Percentiles rank a stretch among this genome's conserved stretches.
These are phyloP conservation scores for Clarias batrachus DNA, from an alignment of 2,113 vertebrate species.

Conservation along the genomic window DNA sequence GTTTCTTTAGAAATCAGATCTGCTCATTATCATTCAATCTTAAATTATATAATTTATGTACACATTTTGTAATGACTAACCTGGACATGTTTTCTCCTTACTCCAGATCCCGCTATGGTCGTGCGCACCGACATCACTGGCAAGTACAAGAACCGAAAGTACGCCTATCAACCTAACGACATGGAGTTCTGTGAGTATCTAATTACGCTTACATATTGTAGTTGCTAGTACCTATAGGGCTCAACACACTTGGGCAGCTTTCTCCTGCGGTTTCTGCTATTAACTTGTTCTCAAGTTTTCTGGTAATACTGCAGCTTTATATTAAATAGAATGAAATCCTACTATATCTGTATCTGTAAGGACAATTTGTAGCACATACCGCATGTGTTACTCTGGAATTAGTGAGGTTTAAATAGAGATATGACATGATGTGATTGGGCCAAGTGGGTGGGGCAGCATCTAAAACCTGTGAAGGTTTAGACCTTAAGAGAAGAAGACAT, in stretches of 20 bases:
- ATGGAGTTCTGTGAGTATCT: slow-evolving; percentile 65
- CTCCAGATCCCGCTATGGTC: slow-evolving; percentile 66
- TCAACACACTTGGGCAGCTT: not conserved
- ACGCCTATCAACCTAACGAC: slow-evolving; percentile 63
- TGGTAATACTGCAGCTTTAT: not conserved
- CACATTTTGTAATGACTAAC: not conserved
- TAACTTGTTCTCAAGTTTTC: not conserved
- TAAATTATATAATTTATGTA: not conserved
- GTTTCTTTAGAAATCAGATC: not conserved
- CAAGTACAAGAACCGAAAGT: slow-evolving; percentile 60
- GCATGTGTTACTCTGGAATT: not conserved
- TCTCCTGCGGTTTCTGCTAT: not conserved
- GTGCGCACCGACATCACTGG: slow-evolving; percentile 67
- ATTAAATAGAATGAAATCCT: not conserved
- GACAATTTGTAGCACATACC: not conserved
- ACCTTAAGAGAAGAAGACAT: not conserved
- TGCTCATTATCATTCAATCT: not conserved
- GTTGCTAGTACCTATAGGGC: not conserved
- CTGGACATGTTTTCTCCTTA: not conserved
- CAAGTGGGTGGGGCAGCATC: not conserved
- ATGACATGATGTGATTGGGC: not conserved
- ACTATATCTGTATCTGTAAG: not conserved
- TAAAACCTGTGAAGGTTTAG: not conserved
- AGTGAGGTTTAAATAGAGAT: not conserved
- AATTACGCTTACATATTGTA: slow-evolving; percentile 27